Evolutionary conservation across 92 coral and sea anemone genomes (phyloP), one percentile per base, ranked within the genome.

Genomic region (Parazoanthus darwini): DNA sequence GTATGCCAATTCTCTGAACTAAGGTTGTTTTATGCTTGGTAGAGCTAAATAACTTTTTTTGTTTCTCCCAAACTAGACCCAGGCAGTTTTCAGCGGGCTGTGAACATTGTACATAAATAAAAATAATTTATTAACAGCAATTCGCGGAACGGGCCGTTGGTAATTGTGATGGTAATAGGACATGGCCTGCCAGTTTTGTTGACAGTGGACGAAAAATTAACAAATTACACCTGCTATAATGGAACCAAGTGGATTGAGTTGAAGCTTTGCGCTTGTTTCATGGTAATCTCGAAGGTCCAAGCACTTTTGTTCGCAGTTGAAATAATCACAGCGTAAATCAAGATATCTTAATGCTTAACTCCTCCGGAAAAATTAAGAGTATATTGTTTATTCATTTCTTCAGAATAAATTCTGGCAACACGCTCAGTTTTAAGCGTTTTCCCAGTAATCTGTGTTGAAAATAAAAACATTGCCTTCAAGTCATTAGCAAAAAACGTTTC

Each of bases 131-230:
- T 84, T 48, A 71, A 39, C 58, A 65, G 29, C 58, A 43, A 44
- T 22, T 59, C 33, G 56, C 33, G 15, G 38, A 14, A 11, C 72
- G 1, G 85, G 68, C 29, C 8, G 16, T 37, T 81, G 72, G 56
- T 35, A 43, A 63, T 63, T 63, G 70, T 39, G 80, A 76, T 81
- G 74, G 44, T 59, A 81, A 81, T 81, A 9, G 14, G 73, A 35
- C 74, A 56, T 59, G 54, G 26, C 42, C 63, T 63, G 85, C 85
- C 44, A 81, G 74, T 81, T 63, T 37, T 81, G 85, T 81, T 81
- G 54, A 81, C 74, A 63, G 15, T 20, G 74, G 18, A 35, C 4
- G 15, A 36, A 63, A 58, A 36, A 33, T n/a, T 59, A 20, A 81
- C 85, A 81, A 81, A 81, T 36, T 59, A 36, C 72, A 63, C 73